Base-by-base conservation (phyloP, 2,888 invertebrate species). In the Hetaerina titia region DNA sequence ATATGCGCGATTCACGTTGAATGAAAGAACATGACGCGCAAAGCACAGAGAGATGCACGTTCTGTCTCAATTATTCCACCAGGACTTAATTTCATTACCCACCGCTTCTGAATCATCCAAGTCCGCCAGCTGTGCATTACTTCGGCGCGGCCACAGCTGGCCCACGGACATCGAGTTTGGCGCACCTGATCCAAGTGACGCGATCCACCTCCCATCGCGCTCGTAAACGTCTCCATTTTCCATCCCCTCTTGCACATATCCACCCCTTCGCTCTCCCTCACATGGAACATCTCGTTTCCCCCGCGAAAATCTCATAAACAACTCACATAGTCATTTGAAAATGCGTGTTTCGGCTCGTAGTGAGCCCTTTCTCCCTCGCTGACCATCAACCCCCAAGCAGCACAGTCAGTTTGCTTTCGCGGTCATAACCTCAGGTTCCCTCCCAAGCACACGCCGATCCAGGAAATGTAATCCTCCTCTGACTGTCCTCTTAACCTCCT, bases 221-320 rank as follows among this genome's bases (percentile, higher is more conserved):
- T 81, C 81, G 81, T 81, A 81, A 81, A 81, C 81, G 81, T 81
- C 81, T 81, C 81, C 31, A 69, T 31, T 25, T n/a, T 69, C 69
- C 69, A 8, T 69, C 22, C 69, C n/a, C 69, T 22, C 69, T n/a
- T 9, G 8, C 69, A 45, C 45, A 45, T n/a, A n/a, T 45, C 0
- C n/a, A 7, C 69, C 81, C 31, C 9, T 5, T 31, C 13, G 2
- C 31, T 31, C 81, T 13, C 81, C 15, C 81, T 13, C 81, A 15
- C 11, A 25, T 13, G 31, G 11, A 31, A 31, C 81, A 31, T 13
- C 31, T 31, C 81, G 5, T n/a, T 5, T 69, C n/a, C 69, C 15
- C 81, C 2, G 13, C 22, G 31, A 81, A 81, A 81, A 81, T 81
- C 81, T 81, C 81, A 81, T 81, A 81, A 81, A 81, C 81, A 81